phyloP scores from a whole-genome alignment of 1,140 invertebrate genomes.

The Cotesia chilonis region DNA sequence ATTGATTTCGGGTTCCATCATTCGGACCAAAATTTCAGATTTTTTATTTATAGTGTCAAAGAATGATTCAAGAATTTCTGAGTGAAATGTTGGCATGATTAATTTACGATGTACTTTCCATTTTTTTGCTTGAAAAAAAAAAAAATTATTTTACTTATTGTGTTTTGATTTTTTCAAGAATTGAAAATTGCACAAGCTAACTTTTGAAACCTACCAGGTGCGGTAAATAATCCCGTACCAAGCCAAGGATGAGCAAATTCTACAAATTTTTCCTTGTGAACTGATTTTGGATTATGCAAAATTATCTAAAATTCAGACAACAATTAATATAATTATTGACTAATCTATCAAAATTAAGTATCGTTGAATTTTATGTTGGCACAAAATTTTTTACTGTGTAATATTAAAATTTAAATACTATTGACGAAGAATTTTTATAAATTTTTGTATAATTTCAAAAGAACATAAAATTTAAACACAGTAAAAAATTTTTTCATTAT shows the following conservation, averaged over 20 bases:
- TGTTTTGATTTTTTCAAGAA: not conserved
- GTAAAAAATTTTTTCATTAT: too few species aligned
- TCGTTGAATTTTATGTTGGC: too few species aligned
- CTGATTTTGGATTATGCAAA: slow-evolving; percentile 70
- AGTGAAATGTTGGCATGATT: slow-evolving; percentile 80
- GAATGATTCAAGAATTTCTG: slow-evolving; percentile 79
- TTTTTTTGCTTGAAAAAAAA: slow-evolving; percentile 67
- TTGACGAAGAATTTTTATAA: too few species aligned
- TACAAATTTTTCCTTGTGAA: slow-evolving; percentile 78
- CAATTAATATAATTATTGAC: not conserved
- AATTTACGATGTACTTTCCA: slow-evolving; percentile 77
- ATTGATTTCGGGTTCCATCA: slow-evolving; percentile 63
- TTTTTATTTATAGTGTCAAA: slow-evolving; percentile 77
- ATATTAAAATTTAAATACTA: too few species aligned
- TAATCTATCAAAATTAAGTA: too few species aligned
- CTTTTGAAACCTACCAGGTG: slow-evolving; percentile 63
- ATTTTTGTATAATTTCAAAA: too few species aligned
- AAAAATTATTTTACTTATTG: not conserved
- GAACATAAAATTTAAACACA: too few species aligned
- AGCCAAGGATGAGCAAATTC: slow-evolving; percentile 74
- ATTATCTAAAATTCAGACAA: slow-evolving; percentile 61
- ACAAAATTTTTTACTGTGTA: too few species aligned
- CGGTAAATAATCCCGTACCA: slow-evolving; percentile 77
- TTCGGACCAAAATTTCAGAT: slow-evolving; percentile 67
- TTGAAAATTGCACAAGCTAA: too few species aligned